Conservation (phyloP, 2,113 vertebrate genomes). For the Eurystomus gularis region DNA sequence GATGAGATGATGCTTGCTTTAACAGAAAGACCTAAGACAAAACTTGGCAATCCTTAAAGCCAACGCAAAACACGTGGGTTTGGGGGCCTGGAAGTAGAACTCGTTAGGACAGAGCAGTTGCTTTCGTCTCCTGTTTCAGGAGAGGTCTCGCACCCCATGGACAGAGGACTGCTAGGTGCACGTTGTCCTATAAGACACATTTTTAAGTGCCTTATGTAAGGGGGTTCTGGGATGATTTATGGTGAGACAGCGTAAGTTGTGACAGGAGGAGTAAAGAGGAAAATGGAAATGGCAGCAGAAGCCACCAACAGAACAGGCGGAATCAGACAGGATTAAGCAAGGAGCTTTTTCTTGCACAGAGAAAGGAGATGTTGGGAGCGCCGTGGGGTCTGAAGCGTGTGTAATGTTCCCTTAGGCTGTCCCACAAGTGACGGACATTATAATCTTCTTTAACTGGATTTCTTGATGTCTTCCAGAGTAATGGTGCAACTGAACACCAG, state of each 20-base stretch:
- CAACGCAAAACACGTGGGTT: not conserved
- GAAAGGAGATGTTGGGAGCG: not conserved
- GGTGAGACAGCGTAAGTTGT: not conserved
- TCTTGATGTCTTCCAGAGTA: constrained; percentile 78
- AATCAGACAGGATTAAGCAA: not conserved
- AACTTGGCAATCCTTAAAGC: not conserved
- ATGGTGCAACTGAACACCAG: constrained; percentile 86
- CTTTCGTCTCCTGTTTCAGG: not conserved
- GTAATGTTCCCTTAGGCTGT: not conserved
- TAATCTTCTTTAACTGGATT: not conserved
- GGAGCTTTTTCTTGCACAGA: not conserved
- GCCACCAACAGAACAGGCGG: not conserved
- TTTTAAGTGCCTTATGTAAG: not conserved
- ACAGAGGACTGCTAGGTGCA: not conserved
- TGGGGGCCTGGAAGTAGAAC: not conserved
- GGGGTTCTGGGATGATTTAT: not conserved
- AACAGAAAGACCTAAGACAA: not conserved
- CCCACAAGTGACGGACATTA: not conserved
- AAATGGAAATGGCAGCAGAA: not conserved
- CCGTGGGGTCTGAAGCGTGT: not conserved
- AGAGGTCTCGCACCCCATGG: not conserved
- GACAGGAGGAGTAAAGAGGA: not conserved
- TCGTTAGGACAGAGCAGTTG: not conserved
- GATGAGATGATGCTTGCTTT: not conserved
- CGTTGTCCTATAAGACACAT: not conserved